phyloP scores from a whole-genome alignment of 2,888 invertebrate species.

The Erebia aethiops region DNA sequence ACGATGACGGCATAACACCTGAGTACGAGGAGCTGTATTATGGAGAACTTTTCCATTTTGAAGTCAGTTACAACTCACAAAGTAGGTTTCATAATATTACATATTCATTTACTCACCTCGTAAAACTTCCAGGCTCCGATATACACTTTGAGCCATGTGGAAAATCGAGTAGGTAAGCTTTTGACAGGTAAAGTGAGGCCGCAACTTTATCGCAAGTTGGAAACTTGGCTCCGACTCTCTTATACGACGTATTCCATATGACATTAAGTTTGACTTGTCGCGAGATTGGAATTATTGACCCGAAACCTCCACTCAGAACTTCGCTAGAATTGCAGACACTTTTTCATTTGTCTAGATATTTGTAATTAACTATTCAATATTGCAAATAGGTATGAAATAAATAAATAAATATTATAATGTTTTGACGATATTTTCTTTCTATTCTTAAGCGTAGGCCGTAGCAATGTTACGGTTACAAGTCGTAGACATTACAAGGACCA shows the following conservation, averaged over 20 bases:
- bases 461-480: no score
- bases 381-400: no score
- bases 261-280: conserved; percentile 42
- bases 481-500: no score
- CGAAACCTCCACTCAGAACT: conserved; percentile 12
- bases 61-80: conserved; percentile 1
- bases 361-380: neutral
- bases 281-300: conserved; percentile 37
- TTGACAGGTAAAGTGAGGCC: conserved; percentile 47
- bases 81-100: conserved; percentile 26
- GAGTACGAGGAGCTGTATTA: neutral
- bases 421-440: neutral
- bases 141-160: conserved; percentile 64
- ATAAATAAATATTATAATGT: no score
- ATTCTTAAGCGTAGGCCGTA: no score
- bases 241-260: conserved; percentile 42
- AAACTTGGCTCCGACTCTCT: conserved; percentile 48
- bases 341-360: conserved; percentile 2
- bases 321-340: neutral
- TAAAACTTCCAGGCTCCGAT: conserved; percentile 61
- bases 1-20: no score
- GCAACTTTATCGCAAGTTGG: conserved; percentile 53
- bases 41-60: neutral
- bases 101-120: conserved; percentile 57
- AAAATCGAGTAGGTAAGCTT: conserved; percentile 38